These are phyloP conservation scores for Ctenicera cuprea DNA, from an alignment of 2,888 invertebrate species.

Conservation along the genomic window DNA sequence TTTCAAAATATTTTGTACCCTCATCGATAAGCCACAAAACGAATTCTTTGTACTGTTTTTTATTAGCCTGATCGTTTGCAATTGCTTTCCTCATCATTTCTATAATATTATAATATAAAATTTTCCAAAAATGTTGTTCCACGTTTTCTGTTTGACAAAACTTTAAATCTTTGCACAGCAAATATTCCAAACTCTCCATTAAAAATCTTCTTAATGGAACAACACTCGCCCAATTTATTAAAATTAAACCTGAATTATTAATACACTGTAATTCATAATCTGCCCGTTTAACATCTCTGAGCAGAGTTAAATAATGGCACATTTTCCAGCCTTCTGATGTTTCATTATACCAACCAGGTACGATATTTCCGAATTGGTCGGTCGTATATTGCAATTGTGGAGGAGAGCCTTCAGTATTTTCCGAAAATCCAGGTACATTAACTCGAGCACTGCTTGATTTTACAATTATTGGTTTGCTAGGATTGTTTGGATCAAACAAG, in stretches of 20 bases:
- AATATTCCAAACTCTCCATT: slow-evolving; percentile 80
- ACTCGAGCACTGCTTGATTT: slow-evolving; percentile 72
- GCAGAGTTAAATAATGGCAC: slow-evolving; percentile 77
- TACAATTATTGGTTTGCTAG: slow-evolving; percentile 83
- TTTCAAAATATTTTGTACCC: slow-evolving; percentile 86
- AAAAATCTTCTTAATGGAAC: slow-evolving; percentile 79
- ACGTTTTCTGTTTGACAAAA: slow-evolving; percentile 91
- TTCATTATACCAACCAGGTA: slow-evolving; percentile 77
- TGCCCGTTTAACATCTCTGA: slow-evolving; percentile 81
- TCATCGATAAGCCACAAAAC: slow-evolving; percentile 85
- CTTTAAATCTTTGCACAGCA: slow-evolving; percentile 87
- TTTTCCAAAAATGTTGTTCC: slow-evolving; percentile 94
- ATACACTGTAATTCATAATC: slow-evolving; percentile 82
- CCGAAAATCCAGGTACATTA: slow-evolving; percentile 66
- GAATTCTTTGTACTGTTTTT: slow-evolving; percentile 79
- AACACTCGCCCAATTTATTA: slow-evolving; percentile 81
- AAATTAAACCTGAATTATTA: slow-evolving; percentile 77
- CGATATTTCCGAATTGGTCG: slow-evolving; percentile 74
- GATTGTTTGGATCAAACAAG: slow-evolving; percentile 80
- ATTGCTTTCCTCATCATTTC: slow-evolving; percentile 86
- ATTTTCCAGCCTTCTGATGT: slow-evolving; percentile 77
- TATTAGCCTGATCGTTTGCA: slow-evolving; percentile 77
- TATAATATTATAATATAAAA: slow-evolving; percentile 91
- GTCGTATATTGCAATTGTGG: slow-evolving; percentile 67
- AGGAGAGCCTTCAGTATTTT: slow-evolving; percentile 60